phyloP scores from a whole-genome alignment of 2,888 invertebrate genomes.

The Elegia similella region DNA sequence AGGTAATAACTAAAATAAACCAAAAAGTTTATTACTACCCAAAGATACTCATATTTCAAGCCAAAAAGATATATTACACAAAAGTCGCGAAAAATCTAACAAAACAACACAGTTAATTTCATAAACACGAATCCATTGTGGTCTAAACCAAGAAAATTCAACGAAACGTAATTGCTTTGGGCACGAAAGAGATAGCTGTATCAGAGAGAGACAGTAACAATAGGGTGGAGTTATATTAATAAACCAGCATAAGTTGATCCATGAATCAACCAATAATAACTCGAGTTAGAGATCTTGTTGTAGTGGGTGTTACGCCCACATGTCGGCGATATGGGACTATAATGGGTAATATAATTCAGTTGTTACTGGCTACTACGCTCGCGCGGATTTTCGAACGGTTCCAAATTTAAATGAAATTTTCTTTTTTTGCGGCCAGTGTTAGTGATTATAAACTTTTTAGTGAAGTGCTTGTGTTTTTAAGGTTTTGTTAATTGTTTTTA shows the following conservation, averaged over 20 bases:
- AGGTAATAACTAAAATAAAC: no score
- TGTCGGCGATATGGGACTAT: slow-evolving; percentile 63
- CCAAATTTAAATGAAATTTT: slow-evolving; percentile 28
- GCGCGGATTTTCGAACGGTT: slow-evolving; percentile 43
- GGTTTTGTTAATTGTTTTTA: background rate
- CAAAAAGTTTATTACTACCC: no score
- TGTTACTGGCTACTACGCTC: slow-evolving; percentile 48
- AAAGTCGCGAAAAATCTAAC: background rate
- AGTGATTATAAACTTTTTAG: background rate
- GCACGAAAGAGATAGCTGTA: slow-evolving; percentile 34
- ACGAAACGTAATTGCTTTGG: slow-evolving; percentile 30
- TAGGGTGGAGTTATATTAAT: slow-evolving; percentile 47
- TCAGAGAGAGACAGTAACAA: slow-evolving; percentile 38
- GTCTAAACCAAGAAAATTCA: slow-evolving; percentile 26
- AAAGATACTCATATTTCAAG: no score
- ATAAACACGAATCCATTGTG: slow-evolving; percentile 37
- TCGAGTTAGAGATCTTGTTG: slow-evolving; percentile 25
- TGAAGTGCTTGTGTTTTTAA: slow-evolving; percentile 20
- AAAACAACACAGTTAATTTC: slow-evolving; percentile 3
- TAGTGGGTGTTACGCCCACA: slow-evolving; percentile 61
- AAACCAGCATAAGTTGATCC: slow-evolving; percentile 34
- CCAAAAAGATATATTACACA: no score
- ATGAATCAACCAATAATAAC: background rate
- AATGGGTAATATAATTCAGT: slow-evolving; percentile 79
- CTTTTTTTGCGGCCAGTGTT: slow-evolving; percentile 16